These are phyloP conservation scores for Ephialtes manifestator DNA, from an alignment of 2,888 invertebrate genomes.

Conservation along the genomic window DNA sequence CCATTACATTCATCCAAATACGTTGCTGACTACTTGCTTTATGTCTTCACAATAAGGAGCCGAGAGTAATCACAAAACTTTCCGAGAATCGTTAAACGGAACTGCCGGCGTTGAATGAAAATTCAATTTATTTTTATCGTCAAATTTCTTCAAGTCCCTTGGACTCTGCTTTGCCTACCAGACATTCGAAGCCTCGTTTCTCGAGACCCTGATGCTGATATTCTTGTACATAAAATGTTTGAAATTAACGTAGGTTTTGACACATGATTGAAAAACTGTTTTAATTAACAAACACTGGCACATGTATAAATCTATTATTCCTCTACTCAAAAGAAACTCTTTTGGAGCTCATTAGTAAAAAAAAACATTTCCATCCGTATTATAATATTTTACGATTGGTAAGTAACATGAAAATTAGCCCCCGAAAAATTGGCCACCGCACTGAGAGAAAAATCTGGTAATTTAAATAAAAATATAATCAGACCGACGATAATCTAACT, in stretches of 20 bases:
- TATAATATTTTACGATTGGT: too few species aligned
- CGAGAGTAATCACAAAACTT: slow-evolving; percentile 30
- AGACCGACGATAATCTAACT: too few species aligned
- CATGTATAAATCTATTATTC: too few species aligned
- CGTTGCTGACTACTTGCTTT: slow-evolving; percentile 26
- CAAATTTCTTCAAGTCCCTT: not conserved
- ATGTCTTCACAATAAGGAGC: slow-evolving; percentile 32
- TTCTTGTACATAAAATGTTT: not conserved
- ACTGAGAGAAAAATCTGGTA: too few species aligned
- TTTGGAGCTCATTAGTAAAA: too few species aligned
- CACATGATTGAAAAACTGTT: not conserved
- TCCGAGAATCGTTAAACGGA: slow-evolving; percentile 42
- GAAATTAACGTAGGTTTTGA: not conserved
- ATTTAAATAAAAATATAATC: too few species aligned
- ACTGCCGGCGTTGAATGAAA: slow-evolving; percentile 36
- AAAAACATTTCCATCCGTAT: too few species aligned
- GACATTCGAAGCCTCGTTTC: not conserved
- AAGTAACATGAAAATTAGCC: too few species aligned
- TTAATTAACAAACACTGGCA: too few species aligned
- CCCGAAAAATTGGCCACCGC: too few species aligned
- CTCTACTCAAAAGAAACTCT: too few species aligned
- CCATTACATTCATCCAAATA: slow-evolving; percentile 12
- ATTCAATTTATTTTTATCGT: slow-evolving; percentile 28
- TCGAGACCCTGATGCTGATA: not conserved
- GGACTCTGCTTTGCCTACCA: not conserved